Evolutionary conservation across 2,113 vertebrate genomes (phyloP).

Genomic region (Steatornis caripensis): DNA sequence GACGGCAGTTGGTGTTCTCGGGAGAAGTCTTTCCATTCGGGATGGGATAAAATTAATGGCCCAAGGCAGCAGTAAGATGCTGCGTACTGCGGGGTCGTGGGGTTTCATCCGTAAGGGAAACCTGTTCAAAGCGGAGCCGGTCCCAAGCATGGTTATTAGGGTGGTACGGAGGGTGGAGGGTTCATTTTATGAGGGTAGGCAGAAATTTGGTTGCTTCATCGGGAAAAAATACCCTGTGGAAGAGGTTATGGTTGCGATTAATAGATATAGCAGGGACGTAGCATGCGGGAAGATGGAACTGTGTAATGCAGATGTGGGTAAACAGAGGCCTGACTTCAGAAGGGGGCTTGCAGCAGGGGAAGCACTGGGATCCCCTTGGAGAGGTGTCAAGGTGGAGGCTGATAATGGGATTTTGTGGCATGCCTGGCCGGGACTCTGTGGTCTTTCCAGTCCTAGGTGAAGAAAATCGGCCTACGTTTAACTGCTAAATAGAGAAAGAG

Average conservation of each 20-base stretch:
- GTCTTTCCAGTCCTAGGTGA: background rate
- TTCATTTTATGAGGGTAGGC: background rate
- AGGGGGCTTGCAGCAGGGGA: background rate
- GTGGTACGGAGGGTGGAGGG: background rate
- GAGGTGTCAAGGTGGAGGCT: background rate
- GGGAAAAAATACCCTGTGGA: background rate
- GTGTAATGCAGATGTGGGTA: no score
- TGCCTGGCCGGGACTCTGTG: background rate
- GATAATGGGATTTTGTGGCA: background rate
- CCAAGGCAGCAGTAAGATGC: background rate
- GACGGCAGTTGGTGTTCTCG: background rate
- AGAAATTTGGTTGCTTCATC: background rate
- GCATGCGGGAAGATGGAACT: background rate
- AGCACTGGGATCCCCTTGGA: background rate
- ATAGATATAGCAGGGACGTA: background rate
- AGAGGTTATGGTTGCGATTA: background rate
- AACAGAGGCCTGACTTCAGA: background rate
- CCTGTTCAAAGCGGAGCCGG: background rate
- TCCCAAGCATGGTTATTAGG: background rate
- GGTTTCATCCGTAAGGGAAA: background rate
- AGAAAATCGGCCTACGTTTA: background rate
- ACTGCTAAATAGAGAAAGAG: background rate
- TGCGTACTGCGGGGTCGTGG: rapidly evolving
- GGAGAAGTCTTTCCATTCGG: background rate
- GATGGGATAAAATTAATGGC: background rate